Conservation (phyloP, 2,797 vertebrate genomes). For the Bucorvus abyssinicus region DNA sequence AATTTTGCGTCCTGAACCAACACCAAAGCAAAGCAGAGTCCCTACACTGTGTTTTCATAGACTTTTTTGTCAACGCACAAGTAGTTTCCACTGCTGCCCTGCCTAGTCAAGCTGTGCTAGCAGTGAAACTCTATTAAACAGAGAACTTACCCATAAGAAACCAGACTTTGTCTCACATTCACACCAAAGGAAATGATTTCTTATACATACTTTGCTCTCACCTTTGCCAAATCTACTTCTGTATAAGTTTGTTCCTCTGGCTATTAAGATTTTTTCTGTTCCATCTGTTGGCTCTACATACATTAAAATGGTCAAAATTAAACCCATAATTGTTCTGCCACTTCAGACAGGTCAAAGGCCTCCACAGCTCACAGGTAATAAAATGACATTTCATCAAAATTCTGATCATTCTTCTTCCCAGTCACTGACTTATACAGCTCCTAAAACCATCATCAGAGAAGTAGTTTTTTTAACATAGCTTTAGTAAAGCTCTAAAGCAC, state of each 20-base stretch:
- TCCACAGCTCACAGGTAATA: not conserved
- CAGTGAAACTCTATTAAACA: not conserved
- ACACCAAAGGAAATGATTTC: not conserved
- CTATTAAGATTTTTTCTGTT: not conserved
- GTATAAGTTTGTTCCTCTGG: not conserved
- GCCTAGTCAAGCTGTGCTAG: not conserved
- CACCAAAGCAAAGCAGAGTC: not conserved
- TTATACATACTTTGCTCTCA: not conserved
- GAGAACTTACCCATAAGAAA: not conserved
- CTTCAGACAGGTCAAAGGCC: constrained; percentile 1
- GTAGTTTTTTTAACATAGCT: not conserved
- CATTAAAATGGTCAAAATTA: not conserved
- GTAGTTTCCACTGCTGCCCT: not conserved
- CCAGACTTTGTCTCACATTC: not conserved
- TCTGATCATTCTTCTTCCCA: not conserved
- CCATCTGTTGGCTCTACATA: not conserved
- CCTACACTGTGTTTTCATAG: not conserved
- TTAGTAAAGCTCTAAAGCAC: not conserved
- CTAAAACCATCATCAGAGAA: not conserved
- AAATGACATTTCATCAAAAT: not conserved
- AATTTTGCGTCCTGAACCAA: not conserved
- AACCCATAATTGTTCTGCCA: not conserved
- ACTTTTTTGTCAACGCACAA: not conserved
- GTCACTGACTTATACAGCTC: not conserved
- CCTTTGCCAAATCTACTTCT: not conserved